phyloP scores from a whole-genome alignment of 2,888 invertebrate species.

The Myathropa florea region DNA sequence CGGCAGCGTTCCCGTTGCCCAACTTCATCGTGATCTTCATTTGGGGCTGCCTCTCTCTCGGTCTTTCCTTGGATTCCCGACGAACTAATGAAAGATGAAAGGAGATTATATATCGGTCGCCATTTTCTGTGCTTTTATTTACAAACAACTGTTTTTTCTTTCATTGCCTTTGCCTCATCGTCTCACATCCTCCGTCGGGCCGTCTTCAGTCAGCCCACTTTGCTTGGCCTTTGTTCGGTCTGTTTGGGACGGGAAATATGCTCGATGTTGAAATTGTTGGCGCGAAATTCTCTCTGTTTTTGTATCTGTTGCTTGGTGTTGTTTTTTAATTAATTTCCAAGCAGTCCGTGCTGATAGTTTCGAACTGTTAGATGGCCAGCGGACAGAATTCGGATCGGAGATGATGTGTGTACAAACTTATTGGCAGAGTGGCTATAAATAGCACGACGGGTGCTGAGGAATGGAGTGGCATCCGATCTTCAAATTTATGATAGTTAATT shows the following conservation, averaged over 20 bases:
- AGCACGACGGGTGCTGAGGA: neutral
- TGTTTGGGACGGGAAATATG: neutral
- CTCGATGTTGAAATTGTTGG: neutral
- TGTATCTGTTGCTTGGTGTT: neutral
- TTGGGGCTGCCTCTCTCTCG: neutral
- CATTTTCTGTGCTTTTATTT: constrained; percentile 49
- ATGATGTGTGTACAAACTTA: neutral
- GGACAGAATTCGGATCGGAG: neutral
- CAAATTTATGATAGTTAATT: neutral
- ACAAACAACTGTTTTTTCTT: constrained; percentile 31
- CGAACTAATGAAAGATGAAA: constrained; percentile 62
- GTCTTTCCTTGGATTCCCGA: neutral
- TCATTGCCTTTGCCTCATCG: neutral
- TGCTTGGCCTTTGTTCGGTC: constrained; percentile 6
- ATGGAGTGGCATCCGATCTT: neutral
- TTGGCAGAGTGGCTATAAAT: neutral
- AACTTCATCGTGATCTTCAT: neutral
- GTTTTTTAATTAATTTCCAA: neutral
- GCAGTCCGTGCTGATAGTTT: neutral
- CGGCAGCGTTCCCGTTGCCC: neutral
- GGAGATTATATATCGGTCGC: constrained; percentile 40
- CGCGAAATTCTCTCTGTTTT: neutral
- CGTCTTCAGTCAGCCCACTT: neutral
- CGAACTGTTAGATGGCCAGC: neutral
- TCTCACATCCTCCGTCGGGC: neutral